These are phyloP conservation scores for Agonopterix subpropinquella DNA, from an alignment of 2,888 invertebrate genomes.

Conservation along the genomic window DNA sequence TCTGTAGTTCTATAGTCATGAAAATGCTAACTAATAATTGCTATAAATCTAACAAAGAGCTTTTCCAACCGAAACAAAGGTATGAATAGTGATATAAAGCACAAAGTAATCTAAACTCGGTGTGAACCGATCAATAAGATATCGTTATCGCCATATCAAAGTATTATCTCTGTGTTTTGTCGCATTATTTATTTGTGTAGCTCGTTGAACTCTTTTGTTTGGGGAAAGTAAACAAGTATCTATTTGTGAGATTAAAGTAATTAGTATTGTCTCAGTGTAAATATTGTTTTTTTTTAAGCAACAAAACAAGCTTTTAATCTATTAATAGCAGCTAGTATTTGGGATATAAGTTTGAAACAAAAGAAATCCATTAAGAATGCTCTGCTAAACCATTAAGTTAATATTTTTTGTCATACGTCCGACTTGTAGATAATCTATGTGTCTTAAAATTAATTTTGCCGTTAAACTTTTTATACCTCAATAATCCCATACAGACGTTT, in stretches of 20 bases:
- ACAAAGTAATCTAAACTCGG: slow-evolving; percentile 2
- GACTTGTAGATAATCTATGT: too few species aligned
- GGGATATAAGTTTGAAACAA: too few species aligned
- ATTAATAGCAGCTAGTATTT: too few species aligned
- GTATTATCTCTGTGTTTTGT: slow-evolving; percentile 6
- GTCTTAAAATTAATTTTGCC: too few species aligned
- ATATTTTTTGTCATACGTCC: too few species aligned
- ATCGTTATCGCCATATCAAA: slow-evolving; percentile 7
- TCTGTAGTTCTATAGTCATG: too few species aligned
- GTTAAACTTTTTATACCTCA: slow-evolving; percentile 1
- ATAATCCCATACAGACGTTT: slow-evolving; percentile 1
- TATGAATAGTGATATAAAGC: neutral
- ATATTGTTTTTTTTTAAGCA: too few species aligned
- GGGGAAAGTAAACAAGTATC: slow-evolving; percentile 5
- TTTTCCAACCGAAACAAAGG: slow-evolving; percentile 3
- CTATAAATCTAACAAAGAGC: neutral
- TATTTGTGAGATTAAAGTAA: neutral
- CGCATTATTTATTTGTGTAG: slow-evolving; percentile 22
- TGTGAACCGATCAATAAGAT: slow-evolving; percentile 10
- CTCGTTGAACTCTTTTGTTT: slow-evolving; percentile 68
- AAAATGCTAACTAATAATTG: neutral
- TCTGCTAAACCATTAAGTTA: too few species aligned
- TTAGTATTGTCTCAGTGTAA: too few species aligned
- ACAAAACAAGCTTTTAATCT: too few species aligned
- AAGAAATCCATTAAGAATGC: too few species aligned